A percentile compares a stretch with the other conserved stretches of the same genome.
Conservation (phyloP, 2,113 vertebrate genomes). For the Arvicanthis niloticus region DNA sequence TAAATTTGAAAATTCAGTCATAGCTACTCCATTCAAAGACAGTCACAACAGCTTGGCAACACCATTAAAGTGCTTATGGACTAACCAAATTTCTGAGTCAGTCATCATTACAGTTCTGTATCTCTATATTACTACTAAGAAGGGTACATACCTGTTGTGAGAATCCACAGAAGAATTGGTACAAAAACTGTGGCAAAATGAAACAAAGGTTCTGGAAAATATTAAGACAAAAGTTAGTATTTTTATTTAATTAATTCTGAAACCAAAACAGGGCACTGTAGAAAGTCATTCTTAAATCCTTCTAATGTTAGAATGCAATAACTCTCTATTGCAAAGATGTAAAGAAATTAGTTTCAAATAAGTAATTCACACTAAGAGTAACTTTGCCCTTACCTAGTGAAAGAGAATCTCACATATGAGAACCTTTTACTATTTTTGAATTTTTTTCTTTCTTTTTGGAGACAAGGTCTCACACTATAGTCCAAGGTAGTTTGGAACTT, state of each 20-base stretch:
- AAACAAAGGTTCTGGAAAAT: slow-evolving; percentile 96
- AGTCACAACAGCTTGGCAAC: neutral
- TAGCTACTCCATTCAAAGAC: neutral
- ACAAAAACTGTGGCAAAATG: slow-evolving; percentile 99
- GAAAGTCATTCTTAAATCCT: slow-evolving; percentile 18
- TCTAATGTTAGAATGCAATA: slow-evolving; percentile 25
- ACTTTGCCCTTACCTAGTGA: neutral
- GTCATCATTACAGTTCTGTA: neutral
- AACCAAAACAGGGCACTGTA: slow-evolving; percentile 34
- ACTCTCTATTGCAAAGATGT: neutral
- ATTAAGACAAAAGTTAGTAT: slow-evolving; percentile 68
- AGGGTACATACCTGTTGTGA: slow-evolving; percentile 96
- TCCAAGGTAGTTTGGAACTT: neutral
- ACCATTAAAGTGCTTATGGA: slow-evolving; percentile 5
- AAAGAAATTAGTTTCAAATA: slow-evolving; percentile 38
- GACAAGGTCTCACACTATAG: neutral
- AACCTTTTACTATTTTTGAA: neutral
- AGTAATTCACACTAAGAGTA: slow-evolving; percentile 50
- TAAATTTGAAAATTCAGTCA: slow-evolving; percentile 51
- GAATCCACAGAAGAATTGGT: slow-evolving; percentile 99
- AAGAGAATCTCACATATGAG: slow-evolving; percentile 38
- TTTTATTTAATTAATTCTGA: neutral
- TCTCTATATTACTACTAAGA: slow-evolving; percentile 16
- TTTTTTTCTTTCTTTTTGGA: neutral
- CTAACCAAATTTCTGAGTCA: slow-evolving; percentile 14